A percentile compares a stretch with the other conserved stretches of the same genome.
Conservation (phyloP, 2,797 vertebrate species). For the Microcaecilia unicolor region DNA sequence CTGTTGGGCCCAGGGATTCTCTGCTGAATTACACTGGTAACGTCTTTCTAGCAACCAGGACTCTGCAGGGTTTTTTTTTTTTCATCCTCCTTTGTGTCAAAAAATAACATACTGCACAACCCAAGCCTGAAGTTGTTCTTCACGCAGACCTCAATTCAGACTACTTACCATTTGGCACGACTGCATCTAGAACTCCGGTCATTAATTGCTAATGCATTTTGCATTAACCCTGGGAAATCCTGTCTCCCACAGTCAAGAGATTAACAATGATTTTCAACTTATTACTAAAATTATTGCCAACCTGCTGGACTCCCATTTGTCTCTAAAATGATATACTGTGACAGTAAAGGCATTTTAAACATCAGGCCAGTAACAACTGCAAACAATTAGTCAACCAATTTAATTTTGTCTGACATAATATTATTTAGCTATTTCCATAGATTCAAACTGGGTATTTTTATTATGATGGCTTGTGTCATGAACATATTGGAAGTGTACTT, state of each 20-base stretch:
- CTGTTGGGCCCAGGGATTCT: too few species aligned
- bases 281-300: constrained; percentile 13
- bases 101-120: too few species aligned
- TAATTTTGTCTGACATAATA: too few species aligned
- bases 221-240: constrained; percentile 12
- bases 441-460: too few species aligned
- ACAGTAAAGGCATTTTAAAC: constrained; percentile 14
- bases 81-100: too few species aligned
- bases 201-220: constrained; percentile 15
- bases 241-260: constrained; percentile 1
- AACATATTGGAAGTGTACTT: too few species aligned
- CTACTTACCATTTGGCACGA: neutral
- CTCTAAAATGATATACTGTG: constrained; percentile 1
- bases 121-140: too few species aligned
- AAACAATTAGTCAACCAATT: constrained; percentile 9
- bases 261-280: constrained; percentile 14
- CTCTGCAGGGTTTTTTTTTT: too few species aligned
- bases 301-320: constrained; percentile 9
- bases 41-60: too few species aligned
- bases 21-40: too few species aligned
- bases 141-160: neutral
- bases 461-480: too few species aligned
- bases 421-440: constrained; percentile 14
- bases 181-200: neutral
- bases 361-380: constrained; percentile 18